Percentiles rank a stretch among this genome's conserved stretches.
phyloP scores from a whole-genome alignment of 1,140 invertebrate genomes.

The Formica exsecta region DNA sequence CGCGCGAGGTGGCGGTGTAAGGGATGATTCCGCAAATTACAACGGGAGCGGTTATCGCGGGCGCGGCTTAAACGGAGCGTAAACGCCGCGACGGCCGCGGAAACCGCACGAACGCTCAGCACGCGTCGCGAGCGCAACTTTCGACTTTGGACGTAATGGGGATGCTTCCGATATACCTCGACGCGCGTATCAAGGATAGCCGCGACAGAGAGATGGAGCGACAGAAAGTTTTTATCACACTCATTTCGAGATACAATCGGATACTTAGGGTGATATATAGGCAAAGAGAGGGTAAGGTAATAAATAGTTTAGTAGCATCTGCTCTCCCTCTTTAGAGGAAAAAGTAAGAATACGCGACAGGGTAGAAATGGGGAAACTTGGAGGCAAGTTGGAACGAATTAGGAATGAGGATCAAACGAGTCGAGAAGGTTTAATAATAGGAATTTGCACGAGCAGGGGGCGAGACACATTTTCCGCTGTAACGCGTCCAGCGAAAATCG shows the following conservation, averaged over 20 bases:
- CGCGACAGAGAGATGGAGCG: not conserved
- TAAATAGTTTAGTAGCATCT: not conserved
- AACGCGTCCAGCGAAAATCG: slow-evolving; percentile 25
- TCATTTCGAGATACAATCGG: too few species aligned
- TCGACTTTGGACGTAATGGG: slow-evolving; percentile 27
- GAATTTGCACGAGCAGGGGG: not conserved
- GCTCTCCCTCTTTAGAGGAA: not conserved
- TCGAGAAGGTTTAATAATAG: not conserved
- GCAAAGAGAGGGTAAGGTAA: too few species aligned
- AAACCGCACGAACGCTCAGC: slow-evolving; percentile 67
- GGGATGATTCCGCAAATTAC: slow-evolving; percentile 65
- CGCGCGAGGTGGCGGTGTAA: slow-evolving; percentile 38
- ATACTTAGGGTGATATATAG: too few species aligned
- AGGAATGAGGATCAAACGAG: not conserved
- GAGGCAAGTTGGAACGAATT: not conserved
- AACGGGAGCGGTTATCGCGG: slow-evolving; percentile 50
- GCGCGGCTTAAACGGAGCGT: slow-evolving; percentile 60
- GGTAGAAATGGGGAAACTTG: not conserved
- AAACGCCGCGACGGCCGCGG: slow-evolving; percentile 60
- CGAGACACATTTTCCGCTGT: slow-evolving; percentile 18
- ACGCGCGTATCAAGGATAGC: not conserved
- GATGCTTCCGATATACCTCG: slow-evolving; percentile 28
- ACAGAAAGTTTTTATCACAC: not conserved
- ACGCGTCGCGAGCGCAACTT: slow-evolving; percentile 58
- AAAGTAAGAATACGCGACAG: not conserved